phyloP scores from a whole-genome alignment of 2,888 invertebrate genomes.

The Parnassius smintheus region DNA sequence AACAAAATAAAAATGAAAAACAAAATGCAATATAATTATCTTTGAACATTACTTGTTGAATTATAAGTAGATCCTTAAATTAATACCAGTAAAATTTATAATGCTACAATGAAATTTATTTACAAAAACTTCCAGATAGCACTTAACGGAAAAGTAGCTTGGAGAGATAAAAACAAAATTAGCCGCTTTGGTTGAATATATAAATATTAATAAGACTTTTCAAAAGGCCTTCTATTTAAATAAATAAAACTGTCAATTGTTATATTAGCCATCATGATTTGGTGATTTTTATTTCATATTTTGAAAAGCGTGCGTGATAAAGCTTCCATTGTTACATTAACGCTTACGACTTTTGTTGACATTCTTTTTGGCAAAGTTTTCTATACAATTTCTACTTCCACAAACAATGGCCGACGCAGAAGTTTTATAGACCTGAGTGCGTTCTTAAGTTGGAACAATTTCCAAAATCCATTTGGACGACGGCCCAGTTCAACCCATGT shows the following conservation, averaged over 20 bases:
- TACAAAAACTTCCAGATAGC: too few species aligned
- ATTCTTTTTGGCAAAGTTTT: constrained; percentile 6
- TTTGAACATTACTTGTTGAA: too few species aligned
- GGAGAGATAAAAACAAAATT: neutral
- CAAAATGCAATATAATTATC: too few species aligned
- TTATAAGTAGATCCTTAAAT: too few species aligned
- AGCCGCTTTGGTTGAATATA: constrained; percentile 6
- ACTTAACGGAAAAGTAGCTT: too few species aligned
- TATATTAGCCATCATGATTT: constrained; percentile 18
- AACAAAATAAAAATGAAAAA: too few species aligned
- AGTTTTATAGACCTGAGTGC: too few species aligned
- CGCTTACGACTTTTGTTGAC: constrained; percentile 13
- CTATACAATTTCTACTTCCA: constrained; percentile 12
- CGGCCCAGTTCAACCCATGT: too few species aligned
- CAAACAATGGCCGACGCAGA: too few species aligned
- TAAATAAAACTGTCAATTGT: constrained; percentile 32
- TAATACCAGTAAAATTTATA: too few species aligned
- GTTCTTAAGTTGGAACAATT: too few species aligned
- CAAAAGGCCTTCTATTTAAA: constrained; percentile 17
- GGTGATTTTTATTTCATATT: constrained; percentile 29
- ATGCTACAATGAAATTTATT: neutral
- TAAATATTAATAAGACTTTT: constrained; percentile 1
- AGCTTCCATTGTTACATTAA: constrained; percentile 24
- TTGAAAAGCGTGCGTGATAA: constrained; percentile 9
- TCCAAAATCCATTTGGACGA: too few species aligned